Conservation (phyloP, 2,888 invertebrate species). For the Cheilosia soror region DNA sequence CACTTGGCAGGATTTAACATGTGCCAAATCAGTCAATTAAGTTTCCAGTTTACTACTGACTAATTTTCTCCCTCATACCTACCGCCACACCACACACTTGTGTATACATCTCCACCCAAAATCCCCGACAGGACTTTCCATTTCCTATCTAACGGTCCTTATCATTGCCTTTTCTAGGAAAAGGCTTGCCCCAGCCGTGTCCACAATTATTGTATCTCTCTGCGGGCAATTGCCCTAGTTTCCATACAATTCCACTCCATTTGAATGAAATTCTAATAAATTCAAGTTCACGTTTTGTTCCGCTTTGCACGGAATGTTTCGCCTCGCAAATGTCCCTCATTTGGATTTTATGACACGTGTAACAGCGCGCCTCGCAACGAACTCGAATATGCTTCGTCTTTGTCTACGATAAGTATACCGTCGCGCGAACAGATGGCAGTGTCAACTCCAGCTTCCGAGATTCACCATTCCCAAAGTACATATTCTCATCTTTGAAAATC, state of each 20-base stretch:
- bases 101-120: slow-evolving; percentile 3
- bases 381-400: slow-evolving; percentile 52
- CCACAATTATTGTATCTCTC: slow-evolving; percentile 41
- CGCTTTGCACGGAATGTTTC: slow-evolving; percentile 57
- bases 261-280: slow-evolving; percentile 72
- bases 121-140: slow-evolving; percentile 8
- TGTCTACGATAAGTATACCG: slow-evolving; percentile 27
- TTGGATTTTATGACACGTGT: slow-evolving; percentile 74
- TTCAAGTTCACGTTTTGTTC: slow-evolving; percentile 73
- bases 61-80: slow-evolving; percentile 25
- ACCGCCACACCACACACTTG: slow-evolving; percentile 3
- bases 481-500: slow-evolving; percentile 48
- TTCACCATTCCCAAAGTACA: neutral
- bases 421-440: slow-evolving; percentile 62
- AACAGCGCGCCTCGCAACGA: slow-evolving; percentile 55
- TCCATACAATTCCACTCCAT: slow-evolving; percentile 63
- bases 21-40: neutral
- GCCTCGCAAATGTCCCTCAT: slow-evolving; percentile 63
- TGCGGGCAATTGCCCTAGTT: slow-evolving; percentile 68
- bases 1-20: too few relatives aligned
- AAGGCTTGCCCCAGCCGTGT: slow-evolving; percentile 30
- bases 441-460: slow-evolving; percentile 46
- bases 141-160: slow-evolving; percentile 54
- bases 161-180: slow-evolving; percentile 40
- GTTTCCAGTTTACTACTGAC: neutral